Conservation (phyloP, 92 coral and sea anemone species). For the Chrysogorgia sp. region DNA sequence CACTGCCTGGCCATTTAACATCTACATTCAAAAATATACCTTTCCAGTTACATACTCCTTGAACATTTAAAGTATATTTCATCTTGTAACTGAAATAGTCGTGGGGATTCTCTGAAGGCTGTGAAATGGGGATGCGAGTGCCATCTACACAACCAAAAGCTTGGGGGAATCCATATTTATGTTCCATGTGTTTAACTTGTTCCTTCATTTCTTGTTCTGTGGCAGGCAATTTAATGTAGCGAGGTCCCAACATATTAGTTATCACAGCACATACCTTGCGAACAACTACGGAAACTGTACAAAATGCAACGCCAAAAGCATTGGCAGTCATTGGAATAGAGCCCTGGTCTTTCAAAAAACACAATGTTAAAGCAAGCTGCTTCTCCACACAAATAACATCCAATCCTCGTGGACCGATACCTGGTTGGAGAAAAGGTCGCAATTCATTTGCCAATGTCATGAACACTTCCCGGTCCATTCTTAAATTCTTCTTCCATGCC, state of each 20-base stretch:
- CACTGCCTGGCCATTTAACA: conserved; percentile 62
- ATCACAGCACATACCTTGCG: conserved; percentile 49
- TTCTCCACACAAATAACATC: conserved; percentile 37
- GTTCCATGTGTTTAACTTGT: conserved; percentile 49
- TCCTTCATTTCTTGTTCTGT: conserved; percentile 45
- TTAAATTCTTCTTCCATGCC: conserved; percentile 54
- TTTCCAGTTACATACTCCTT: conserved; percentile 67
- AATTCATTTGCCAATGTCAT: conserved; percentile 63
- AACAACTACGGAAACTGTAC: conserved; percentile 51
- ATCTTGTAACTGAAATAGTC: conserved; percentile 68
- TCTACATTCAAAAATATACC: conserved; percentile 61
- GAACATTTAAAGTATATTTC: conserved; percentile 65
- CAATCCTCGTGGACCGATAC: conserved; percentile 48
- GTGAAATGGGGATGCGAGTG: conserved; percentile 61
- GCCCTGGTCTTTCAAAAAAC: conserved; percentile 22
- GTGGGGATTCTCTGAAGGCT: conserved; percentile 65
- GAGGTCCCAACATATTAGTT: conserved; percentile 47
- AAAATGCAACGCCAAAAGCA: conserved; percentile 4
- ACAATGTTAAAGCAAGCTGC: conserved; percentile 25
- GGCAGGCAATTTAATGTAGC: conserved; percentile 48
- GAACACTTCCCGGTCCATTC: conserved; percentile 52
- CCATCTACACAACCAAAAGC: too few relatives aligned
- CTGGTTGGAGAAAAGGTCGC: conserved; percentile 47
- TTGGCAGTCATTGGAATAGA: conserved; percentile 30
- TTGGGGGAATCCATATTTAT: conserved; percentile 66